Percentiles rank a stretch among this genome's conserved stretches.
Conservation (phyloP, 2,797 vertebrate species). For the Scolopax bukidnonensis region DNA sequence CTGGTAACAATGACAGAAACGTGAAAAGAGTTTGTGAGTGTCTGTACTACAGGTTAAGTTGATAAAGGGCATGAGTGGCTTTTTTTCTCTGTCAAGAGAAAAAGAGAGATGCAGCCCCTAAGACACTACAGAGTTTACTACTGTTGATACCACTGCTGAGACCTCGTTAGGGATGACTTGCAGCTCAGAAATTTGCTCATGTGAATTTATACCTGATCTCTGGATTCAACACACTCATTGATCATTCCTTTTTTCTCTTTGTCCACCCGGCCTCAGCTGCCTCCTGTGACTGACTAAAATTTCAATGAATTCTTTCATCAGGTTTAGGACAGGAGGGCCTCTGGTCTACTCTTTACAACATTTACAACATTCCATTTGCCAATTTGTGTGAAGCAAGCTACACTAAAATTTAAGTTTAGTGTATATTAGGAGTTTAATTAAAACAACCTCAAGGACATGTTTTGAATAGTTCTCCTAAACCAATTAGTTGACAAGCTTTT, state of each 20-base stretch:
- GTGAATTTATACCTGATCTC: background rate
- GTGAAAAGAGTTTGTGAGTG: background rate
- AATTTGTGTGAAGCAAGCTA: background rate
- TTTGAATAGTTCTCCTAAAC: conserved; percentile 65
- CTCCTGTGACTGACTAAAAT: background rate
- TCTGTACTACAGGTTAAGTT: background rate
- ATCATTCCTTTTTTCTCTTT: background rate
- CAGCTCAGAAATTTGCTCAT: background rate
- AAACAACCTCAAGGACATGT: conserved; percentile 33
- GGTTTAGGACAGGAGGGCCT: background rate
- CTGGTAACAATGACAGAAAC: background rate
- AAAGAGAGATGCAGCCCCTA: background rate
- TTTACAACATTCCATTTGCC: background rate
- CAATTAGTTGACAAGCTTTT: conserved; percentile 60
- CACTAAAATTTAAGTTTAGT: background rate
- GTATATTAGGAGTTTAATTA: conserved; percentile 23
- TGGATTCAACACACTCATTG: background rate
- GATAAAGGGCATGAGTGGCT: background rate
- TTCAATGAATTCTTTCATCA: background rate
- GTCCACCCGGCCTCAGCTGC: background rate
- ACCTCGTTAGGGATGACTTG: background rate
- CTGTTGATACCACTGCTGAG: background rate
- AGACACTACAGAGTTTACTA: background rate
- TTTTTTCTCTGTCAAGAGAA: background rate
- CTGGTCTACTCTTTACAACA: background rate